Evolutionary conservation across 2,888 invertebrate genomes (phyloP), one percentile per base, ranked within the genome.

Genomic region (Drosophila birchii): DNA sequence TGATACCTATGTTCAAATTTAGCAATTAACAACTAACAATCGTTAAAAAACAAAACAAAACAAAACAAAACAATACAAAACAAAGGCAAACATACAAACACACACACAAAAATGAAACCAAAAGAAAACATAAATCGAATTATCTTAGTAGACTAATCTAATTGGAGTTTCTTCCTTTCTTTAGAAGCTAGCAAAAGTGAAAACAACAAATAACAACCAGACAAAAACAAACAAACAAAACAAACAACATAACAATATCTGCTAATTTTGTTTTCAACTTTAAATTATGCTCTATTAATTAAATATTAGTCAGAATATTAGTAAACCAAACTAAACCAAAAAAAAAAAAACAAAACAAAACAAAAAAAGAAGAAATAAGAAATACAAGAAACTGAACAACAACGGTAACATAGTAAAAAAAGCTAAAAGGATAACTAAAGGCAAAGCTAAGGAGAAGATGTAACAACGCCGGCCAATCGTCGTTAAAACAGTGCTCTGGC

Each of bases 1-100:
- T 79, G 80, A 88, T 83, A 88, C 88, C 84, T 86, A 88, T 88
- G 86, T 86, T 88, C 84, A 88, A 88, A 85, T 88, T 87, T 77
- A 81, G 85, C 78, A 80, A 84, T 75, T 84, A 84, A 86, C 67
- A 86, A 84, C 79, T 77, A 86, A 82, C 79, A 79, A 78, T 79
- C 82, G 86, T 90, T 78, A 78, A 84, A 57, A 54, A 68, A 73
- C 57, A 55, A 29, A 55, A 62, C 47, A 55, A 64, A 55, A 75
- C 58, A 77, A 49, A 73, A 73, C 57, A 55, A 29, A 55, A 62
- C 47, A 55, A 64, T 55, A 75, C 58, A 77, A 64, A 67, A 66
- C 38, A 61, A 66, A 47, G 14, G 49, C 20, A 20, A 23, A 29
- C 26, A 29, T 5, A 34, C 32, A 34, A 11, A 34, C 9, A 34